Base-by-base conservation (phyloP, 2,888 invertebrate genomes). In the Calameuta idolon region DNA sequence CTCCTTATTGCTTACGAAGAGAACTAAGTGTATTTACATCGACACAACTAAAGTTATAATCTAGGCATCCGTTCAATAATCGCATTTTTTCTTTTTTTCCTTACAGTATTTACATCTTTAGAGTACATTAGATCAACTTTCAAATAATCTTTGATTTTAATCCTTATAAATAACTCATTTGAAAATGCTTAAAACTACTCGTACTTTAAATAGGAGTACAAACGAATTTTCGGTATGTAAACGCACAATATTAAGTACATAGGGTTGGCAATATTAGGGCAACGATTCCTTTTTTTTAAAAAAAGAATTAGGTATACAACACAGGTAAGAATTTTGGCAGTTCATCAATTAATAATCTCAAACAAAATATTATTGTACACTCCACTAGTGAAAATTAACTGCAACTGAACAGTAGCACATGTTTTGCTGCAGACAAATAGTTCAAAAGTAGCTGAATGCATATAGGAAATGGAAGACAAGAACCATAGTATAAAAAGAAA, bases 1-100 rank as follows among this genome's bases (percentile, higher is more conserved):
- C 87, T 88, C 87, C 80, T 85, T 84, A 74, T 75, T 68, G 74
- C 71, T 71, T 71, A 71, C 12, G 31, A 71, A 34, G 31, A 31
- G 35, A 76, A 81, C 79, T 80, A 74, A 78, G 75, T 73, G 78
- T 90, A 89, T 90, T 83, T 90, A 90, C 89, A 90, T 84, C 83
- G 82, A 85, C 87, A 85, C 78, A 82, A 83, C 82, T 80, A 79
- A 78, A 80, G 76, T 81, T 78, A 81, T 79, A 86, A 84, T 81
- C 81, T 80, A 71, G 23, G 30, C 76, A 83, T 81, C 83, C 78
- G 78, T 75, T 83, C 77, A 11, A 79, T 79, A 78, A 77, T 37
- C 76, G 74, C 77, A 55, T 79, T 75, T 68, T 69, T 75, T 78
- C 79, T 79, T 76, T 76, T 86, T 84, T 85, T 35, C 12, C 33